Evolutionary conservation across 2,797 vertebrate species (phyloP).

Genomic region (Corythornis leucogaster): DNA sequence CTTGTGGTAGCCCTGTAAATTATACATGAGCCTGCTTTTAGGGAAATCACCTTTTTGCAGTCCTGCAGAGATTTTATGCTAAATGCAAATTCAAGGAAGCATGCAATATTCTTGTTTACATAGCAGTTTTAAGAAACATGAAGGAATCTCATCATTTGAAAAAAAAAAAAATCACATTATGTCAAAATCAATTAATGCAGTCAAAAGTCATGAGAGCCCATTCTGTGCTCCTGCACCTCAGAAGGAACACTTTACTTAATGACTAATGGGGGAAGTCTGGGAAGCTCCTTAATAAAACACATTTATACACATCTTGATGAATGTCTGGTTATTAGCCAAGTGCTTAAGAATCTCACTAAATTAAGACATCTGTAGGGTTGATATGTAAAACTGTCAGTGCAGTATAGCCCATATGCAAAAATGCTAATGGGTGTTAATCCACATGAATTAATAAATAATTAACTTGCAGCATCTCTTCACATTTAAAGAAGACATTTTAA

Average conservation of each 20-base stretch:
- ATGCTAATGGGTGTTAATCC: not conserved
- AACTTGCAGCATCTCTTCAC: not conserved
- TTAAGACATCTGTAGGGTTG: not conserved
- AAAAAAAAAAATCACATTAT: not conserved
- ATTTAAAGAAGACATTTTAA: not conserved
- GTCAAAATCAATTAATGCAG: not conserved
- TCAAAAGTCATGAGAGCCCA: not conserved
- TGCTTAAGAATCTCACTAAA: not conserved
- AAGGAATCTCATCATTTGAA: not conserved
- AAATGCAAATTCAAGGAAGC: not conserved
- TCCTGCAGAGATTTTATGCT: not conserved
- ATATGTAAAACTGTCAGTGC: not conserved
- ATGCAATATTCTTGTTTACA: not conserved
- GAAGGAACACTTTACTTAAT: not conserved
- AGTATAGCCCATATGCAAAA: not conserved
- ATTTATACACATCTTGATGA: not conserved
- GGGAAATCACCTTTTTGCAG: not conserved
- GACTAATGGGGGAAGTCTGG: not conserved
- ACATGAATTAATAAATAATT: slow-evolving; percentile 22
- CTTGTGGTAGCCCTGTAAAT: not conserved
- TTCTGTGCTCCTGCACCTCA: not conserved
- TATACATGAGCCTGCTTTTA: not conserved
- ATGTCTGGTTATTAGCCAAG: not conserved
- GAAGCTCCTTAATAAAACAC: not conserved
- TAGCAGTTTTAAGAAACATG: not conserved